Conservation (phyloP, 92 coral and sea anemone species). For the Diadumene lineata region DNA sequence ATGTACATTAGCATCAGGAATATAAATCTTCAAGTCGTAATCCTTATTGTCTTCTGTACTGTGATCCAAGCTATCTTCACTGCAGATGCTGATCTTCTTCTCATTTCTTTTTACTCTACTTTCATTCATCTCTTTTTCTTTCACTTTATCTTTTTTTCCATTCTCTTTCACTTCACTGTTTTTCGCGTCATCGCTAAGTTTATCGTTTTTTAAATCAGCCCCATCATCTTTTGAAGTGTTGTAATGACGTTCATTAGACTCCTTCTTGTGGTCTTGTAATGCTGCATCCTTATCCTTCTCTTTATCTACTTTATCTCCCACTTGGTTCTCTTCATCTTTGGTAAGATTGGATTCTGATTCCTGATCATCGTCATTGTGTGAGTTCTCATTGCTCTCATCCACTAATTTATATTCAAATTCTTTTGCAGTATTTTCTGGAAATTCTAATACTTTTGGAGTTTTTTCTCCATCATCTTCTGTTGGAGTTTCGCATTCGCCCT, state of each 20-base stretch:
- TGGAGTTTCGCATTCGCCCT: slow-evolving; percentile 8
- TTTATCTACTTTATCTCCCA: not conserved
- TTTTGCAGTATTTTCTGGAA: not conserved
- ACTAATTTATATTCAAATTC: not conserved
- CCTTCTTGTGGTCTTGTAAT: not conserved
- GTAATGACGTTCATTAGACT: no score
- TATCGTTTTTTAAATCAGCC: no score
- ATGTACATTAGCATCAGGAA: not conserved
- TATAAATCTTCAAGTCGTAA: not conserved
- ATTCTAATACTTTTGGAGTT: not conserved
- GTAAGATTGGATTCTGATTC: not conserved
- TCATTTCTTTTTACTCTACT: slow-evolving; percentile 1
- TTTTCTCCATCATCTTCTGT: not conserved
- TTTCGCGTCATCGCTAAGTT: no score
- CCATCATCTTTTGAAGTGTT: no score
- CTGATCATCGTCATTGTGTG: not conserved
- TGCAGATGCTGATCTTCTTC: slow-evolving; percentile 1
- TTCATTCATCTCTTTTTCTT: not conserved
- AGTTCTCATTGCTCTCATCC: not conserved
- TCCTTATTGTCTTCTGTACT: slow-evolving; percentile 18
- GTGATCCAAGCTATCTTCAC: slow-evolving; percentile 4
- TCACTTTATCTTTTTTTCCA: not conserved
- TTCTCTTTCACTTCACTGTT: not conserved
- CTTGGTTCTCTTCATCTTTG: not conserved
- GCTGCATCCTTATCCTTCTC: not conserved